A percentile compares a stretch with the other conserved stretches of the same genome.
Conservation (phyloP, 2,888 invertebrate species). For the Camponotus fellah region DNA sequence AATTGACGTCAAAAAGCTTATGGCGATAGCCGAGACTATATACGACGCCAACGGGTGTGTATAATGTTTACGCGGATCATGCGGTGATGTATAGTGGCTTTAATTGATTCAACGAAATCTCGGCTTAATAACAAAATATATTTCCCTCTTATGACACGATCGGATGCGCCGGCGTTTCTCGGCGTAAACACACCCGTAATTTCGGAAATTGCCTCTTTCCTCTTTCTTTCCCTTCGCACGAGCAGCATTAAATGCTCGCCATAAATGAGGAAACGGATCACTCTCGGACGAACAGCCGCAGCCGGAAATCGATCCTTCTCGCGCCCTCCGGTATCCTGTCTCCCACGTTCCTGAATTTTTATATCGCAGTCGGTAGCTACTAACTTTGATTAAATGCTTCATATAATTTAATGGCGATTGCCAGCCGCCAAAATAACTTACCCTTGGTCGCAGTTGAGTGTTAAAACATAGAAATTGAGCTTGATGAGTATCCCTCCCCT, state of each 20-base stretch:
- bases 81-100: constrained; percentile 18
- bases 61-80: constrained; percentile 12
- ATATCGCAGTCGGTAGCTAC: constrained; percentile 51
- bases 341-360: constrained; percentile 61
- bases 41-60: not conserved
- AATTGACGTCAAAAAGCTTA: constrained; percentile 33
- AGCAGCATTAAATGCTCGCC: constrained; percentile 41
- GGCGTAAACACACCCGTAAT: constrained; percentile 28
- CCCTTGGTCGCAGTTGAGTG: constrained; percentile 39
- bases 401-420: constrained; percentile 68
- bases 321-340: not conserved
- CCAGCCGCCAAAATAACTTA: constrained; percentile 45
- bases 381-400: constrained; percentile 70
- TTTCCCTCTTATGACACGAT: constrained; percentile 17
- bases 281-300: constrained; percentile 11
- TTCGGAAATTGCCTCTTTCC: constrained; percentile 10
- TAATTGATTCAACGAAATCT: constrained; percentile 36
- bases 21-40: constrained; percentile 24
- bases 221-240: not conserved
- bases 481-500: constrained; percentile 39
- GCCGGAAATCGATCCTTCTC: constrained; percentile 56
- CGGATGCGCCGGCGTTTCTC: not conserved
- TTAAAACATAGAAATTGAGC: constrained; percentile 48
- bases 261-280: constrained; percentile 39
- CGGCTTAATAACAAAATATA: constrained; percentile 36